A percentile compares a stretch with the other conserved stretches of the same genome.
phyloP scores from a whole-genome alignment of 2,797 vertebrate species.

The Clarias platycephalus region DNA sequence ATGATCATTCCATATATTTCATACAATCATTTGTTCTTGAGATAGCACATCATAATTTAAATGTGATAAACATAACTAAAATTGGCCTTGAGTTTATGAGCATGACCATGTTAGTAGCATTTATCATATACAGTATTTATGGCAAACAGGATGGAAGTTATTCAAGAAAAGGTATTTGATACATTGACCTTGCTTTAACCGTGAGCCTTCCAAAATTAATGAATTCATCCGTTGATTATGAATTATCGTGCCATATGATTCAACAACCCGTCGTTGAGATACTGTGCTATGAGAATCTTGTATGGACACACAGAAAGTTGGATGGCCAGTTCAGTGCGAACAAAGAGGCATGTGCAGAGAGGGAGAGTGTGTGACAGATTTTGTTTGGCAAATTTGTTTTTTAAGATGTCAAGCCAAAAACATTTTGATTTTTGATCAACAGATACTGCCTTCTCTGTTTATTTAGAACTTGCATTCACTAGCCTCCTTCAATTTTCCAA shows the following conservation, averaged over 20 bases:
- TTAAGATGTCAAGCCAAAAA: neutral
- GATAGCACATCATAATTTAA: neutral
- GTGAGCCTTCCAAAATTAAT: neutral
- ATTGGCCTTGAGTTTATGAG: neutral
- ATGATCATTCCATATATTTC: neutral
- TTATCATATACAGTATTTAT: neutral
- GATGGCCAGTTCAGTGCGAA: neutral
- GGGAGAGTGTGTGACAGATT: neutral
- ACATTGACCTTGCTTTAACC: neutral
- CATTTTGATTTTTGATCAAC: neutral
- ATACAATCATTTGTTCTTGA: neutral
- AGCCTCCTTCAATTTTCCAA: neutral
- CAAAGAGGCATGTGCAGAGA: neutral
- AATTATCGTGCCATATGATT: neutral
- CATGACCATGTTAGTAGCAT: neutral
- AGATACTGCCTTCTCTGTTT: neutral
- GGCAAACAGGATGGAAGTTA: neutral
- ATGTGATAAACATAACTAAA: neutral
- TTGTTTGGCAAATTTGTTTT: neutral
- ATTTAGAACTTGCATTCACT: neutral
- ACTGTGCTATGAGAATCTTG: neutral
- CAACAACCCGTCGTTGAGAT: neutral
- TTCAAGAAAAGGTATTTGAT: neutral
- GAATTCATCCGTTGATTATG: neutral
- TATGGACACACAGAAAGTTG: neutral